Evolutionary conservation across 37 sponge, comb jelly and placozoan species (phyloP), one percentile per base, ranked within the genome.

Genomic region (Trichoplax adhaerens): DNA sequence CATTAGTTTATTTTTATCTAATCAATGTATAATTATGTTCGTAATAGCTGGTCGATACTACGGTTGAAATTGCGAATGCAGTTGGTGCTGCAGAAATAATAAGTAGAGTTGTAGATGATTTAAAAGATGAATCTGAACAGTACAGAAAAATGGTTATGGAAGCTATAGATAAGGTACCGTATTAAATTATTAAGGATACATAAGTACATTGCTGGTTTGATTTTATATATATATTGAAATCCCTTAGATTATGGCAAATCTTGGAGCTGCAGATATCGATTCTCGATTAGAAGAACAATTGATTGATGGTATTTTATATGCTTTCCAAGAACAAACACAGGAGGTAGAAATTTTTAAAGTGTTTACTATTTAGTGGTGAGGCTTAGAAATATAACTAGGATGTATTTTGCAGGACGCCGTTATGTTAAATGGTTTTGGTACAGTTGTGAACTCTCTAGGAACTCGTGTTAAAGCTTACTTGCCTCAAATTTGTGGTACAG

Each of bases 81-180:
- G 98, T 96, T 58, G 98, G 98, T 0, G 91, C 82, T 48, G 92
- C 98, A 8, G 98, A 96, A 69, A 96, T 96, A 53, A 79, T 86
- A 59, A 77, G 80, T 12, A 81, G 98, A 0, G 81, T 96, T 48
- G 98, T 91, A 52, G 92, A 96, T 8, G 98, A 96, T 75, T 83
- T 96, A 51, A 96, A 96, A 73, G 98, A 96, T 51, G 98, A 96
- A 67, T 85, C 84, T 62, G 98, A 96, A 69, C 92, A 87, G 81
- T 96, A 91, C 74, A 68, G 98, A 46, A 96, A 96, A 81, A 96
- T 96, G 98, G 98, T 96, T 68, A 90, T 96, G 88, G 98, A 96
- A 76, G 83, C 88, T 66, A 82, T 88, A 62, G 98, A 96, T 66
- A 85, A 88, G 89, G 89, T 92, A 12, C 1, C 62, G 12, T 60